Base-by-base conservation (phyloP, 2,888 invertebrate genomes). In the Aricia artaxerxes region DNA sequence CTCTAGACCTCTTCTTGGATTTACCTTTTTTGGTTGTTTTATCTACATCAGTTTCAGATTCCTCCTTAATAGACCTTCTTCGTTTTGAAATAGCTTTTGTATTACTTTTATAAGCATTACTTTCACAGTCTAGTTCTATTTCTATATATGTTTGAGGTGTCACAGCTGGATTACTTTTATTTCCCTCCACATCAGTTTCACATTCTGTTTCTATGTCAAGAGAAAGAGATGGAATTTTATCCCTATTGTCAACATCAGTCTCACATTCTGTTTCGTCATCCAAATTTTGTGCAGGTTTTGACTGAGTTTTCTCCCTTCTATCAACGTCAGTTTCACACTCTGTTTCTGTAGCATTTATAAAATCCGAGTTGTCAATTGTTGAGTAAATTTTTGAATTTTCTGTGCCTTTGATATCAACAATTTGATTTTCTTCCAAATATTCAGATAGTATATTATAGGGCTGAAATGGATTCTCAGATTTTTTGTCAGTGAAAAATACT, bases 401-500 rank as follows among this genome's bases (percentile, higher is more conserved):
- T 16, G 31, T 13, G 4, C 35, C 64, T 40, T 38, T 35, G 1
- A 13, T 69, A 78, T 76, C 35, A 5, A 75, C 31, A n/a, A 53
- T 9, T 76, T 78, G 61, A 13, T 77, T 73, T 72, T 79, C 72
- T 53, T 4, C 79, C 73, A 57, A 49, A 35, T 75, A 60, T 35
- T 80, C 73, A 40, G 73, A 16, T 78, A 80, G 73, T 69, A 64
- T 13, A 7, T 49, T 16, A 80, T 82, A 83, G 0, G 89, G 88
- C 24, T 85, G 80, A 75, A 89, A 88, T 0, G 90, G 87, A 0
- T 88, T 86, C 0, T 85, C 86, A 0, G 92, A 89, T 82, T 89
- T 92, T n/a, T 87, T 87, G 1, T 89, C 88, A 0, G 86, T 84
- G 78, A 94, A 94, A 80, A 85, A 90, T 0, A 94, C 94, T 83